Evolutionary conservation across 2,797 vertebrate species (phyloP).

Genomic region (Diceros bicornis): DNA sequence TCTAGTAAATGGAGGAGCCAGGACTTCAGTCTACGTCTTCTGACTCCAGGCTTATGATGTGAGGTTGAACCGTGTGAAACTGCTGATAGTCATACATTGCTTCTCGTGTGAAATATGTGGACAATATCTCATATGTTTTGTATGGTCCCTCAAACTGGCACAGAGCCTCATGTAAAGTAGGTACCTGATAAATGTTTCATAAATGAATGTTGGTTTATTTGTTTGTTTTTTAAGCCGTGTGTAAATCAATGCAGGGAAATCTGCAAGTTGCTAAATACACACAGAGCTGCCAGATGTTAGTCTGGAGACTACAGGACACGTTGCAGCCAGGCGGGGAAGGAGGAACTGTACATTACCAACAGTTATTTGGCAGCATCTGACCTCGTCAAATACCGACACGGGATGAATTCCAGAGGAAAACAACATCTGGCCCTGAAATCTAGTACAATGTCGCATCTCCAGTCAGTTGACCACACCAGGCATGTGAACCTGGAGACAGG

Average conservation of each 20-base stretch:
- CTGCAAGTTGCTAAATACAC: constrained; percentile 65
- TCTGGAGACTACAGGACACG: constrained; percentile 63
- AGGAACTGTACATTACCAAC: constrained; percentile 66
- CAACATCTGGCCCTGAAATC: constrained; percentile 60
- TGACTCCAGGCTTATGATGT: neutral
- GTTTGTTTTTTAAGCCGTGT: neutral
- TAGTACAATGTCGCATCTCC: neutral
- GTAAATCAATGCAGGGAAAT: constrained; percentile 75
- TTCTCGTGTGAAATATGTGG: neutral
- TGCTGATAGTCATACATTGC: neutral
- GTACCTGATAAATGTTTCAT: constrained; percentile 68
- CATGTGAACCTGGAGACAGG: constrained; percentile 54
- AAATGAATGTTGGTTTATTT: constrained; percentile 41
- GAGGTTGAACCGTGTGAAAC: neutral
- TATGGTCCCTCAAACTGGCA: neutral
- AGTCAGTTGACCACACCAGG: constrained; percentile 19
- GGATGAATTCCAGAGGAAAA: constrained; percentile 60
- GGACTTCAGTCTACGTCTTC: neutral
- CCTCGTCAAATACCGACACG: constrained; percentile 3
- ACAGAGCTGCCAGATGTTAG: constrained; percentile 73
- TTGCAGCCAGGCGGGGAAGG: constrained; percentile 72
- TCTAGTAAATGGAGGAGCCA: neutral
- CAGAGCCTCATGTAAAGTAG: neutral
- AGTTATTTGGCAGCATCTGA: constrained; percentile 72
- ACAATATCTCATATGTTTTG: neutral